A percentile compares a stretch with the other conserved stretches of the same genome.
Evolutionary conservation across 1,140 invertebrate genomes (phyloP).

Genomic region (Diabrotica virgifera): DNA sequence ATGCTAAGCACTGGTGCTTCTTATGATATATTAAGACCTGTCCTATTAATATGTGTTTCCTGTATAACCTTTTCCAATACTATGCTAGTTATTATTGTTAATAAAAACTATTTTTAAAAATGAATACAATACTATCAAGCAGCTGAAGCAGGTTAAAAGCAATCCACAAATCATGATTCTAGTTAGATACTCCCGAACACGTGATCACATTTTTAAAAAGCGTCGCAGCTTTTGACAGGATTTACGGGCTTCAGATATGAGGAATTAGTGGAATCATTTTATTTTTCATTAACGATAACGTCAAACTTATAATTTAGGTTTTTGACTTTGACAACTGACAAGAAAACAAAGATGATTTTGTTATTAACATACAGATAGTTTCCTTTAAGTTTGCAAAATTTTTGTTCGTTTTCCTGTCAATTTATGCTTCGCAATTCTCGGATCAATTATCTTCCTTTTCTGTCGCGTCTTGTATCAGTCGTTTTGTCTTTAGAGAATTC

Average conservation of each 20-base stretch:
- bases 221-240: conserved; percentile 15
- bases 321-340: not conserved
- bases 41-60: too few species aligned
- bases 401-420: too few species aligned
- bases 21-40: too few species aligned
- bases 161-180: conserved; percentile 18
- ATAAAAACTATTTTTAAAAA: conserved; percentile 5
- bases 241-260: conserved; percentile 20
- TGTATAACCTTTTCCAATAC: too few species aligned
- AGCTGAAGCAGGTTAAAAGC: not conserved
- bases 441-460: too few species aligned
- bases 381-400: too few species aligned
- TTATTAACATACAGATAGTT: not conserved
- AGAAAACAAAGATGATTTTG: not conserved
- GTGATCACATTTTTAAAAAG: too few species aligned
- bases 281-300: conserved; percentile 10
- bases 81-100: too few species aligned
- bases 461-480: too few species aligned
- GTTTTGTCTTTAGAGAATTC: too few species aligned
- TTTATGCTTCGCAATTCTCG: too few species aligned
- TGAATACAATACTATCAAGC: conserved; percentile 6
- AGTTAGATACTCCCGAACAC: not conserved
- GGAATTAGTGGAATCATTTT: conserved; percentile 7
- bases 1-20: too few species aligned
- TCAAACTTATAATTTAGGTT: conserved; percentile 12